Evolutionary conservation across 2,113 vertebrate genomes (phyloP), one percentile per base, ranked within the genome.

Genomic region (Uria lomvia): DNA sequence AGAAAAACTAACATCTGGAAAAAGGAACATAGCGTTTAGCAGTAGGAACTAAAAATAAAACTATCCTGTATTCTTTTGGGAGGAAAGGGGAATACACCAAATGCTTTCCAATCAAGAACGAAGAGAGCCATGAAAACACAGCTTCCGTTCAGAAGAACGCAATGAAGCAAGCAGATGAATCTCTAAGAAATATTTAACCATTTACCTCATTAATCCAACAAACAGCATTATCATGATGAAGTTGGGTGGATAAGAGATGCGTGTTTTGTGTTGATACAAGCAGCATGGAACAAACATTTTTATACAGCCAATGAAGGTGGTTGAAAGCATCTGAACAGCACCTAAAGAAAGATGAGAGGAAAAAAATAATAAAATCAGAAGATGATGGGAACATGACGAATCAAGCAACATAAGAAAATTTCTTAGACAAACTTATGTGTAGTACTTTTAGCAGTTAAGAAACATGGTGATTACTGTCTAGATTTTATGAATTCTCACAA

Each of bases 171-270:
- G 9, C 52, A n/a, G 58, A 62, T 0, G 42, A 32, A n/a, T 49
- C 53, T 50, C 70, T 29, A 82, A 71, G 50, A 40, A 90, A 34
- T 20, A 19, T 4, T 50, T 19, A 29, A 7, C 24, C 7, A 12
- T 55, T 96, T 87, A 99, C 99, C 99, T 99, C 98, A 99, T 99
- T 29, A 99, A 96, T 22, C 99, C 99, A 38, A 99, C 99, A 38
- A 99, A 99, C 15, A 99, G 96, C 99, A 99, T 99, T 78, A 99
- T 99, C 99, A 99, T 99, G 98, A 99, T 82, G 97, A 99, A 99
- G 62, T 99, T 99, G 68, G 99, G 97, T 0, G 99, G 99, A 14
- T 99, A 99, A 24, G 99, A 98, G 1, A 97, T 88, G 67, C 99
- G 98, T 19, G 98, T 60, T 94, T 99, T 99, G 98, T 99, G 99